Evolutionary conservation across 2,113 vertebrate genomes (phyloP), one percentile per base, ranked within the genome.

Genomic region (Urocolius indicus): DNA sequence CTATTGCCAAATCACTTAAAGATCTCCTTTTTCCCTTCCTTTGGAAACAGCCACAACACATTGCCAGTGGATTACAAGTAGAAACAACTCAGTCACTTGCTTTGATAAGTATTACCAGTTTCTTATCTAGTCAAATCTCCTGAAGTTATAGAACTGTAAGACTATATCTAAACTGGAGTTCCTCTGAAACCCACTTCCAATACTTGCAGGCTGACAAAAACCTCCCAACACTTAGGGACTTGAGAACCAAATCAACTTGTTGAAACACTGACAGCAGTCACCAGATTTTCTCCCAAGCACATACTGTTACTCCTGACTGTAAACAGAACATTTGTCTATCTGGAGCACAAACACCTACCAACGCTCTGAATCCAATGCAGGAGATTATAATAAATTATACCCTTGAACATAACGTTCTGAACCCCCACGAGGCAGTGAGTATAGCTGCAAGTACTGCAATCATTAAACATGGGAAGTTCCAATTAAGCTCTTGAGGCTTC

Each of bases 351-450:
- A 82, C 90, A 92, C 71, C 77, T 81, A 59, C 73, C 65, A 84
- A 3, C 7, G 26, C 79, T 76, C 81, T 69, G 94, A 89, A 95
- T 95, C 29, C 77, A 95, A 43, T 59, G 59, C 45, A 61, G 76
- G 62, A 68, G 32, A 88, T 96, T 83, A 90, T 24, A 87, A 94
- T 66, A 90, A 96, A 94, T 95, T 77, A 93, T 22, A 57, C 74
- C 80, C 93, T 75, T 48, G 87, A 94, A 95, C 96, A 97, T 19
- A 46, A 89, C 73, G 90, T 95, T 96, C 94, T 95, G 77, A 83
- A 90, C 83, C 43, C 96, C 65, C 91, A 91, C 94, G 93, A 95
- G 94, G 77, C 69, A 91, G 0, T 48, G 80, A 96, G 93, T 74
- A 89, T 62, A 87, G 76, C 88, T 92, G 87, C 89, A 94, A 95